Evolutionary conservation across 37 sponge, comb jelly and placozoan genomes (phyloP), one percentile per base, ranked within the genome.

Genomic region (Agelas oroides): DNA sequence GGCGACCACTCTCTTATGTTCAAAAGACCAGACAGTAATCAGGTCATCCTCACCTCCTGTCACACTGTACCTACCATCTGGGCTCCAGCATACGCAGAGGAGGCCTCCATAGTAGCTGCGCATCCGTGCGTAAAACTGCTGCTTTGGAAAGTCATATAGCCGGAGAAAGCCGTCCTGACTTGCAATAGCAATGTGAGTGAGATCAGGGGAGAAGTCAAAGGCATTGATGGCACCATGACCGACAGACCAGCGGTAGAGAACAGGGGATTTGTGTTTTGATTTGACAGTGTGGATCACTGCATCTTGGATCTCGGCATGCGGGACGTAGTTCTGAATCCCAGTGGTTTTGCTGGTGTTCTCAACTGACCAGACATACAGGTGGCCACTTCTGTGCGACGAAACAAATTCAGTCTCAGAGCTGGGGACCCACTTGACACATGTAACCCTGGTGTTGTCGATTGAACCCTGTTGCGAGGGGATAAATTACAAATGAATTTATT

Each of bases 1-100:
- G 1, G 92, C 87, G 0, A 92, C 88, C 0, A 96, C 89, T n/a
- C 65, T 69, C 78, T 79, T 70, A 21, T 93, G 89, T 1, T 91
- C 73, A 38, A 92, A 84, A 8, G 97, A 92, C 95, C 96, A 98
- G 23, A 98, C 92, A 14, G 90, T 94, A 30, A 98, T 89, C 40
- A 96, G 68, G 65, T 98, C 99, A 70, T 96, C 97, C 59, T 98
- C 99, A 25, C 97, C 96, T 67, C 99, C 99, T 5, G 97, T 95
- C 30, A 84, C 99, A 28, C 92, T 72, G 39, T 87, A 95, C 80
- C 86, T 87, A 21, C 97, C 94, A 60, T 98, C 99, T 3, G 97
- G 95, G 63, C 99, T 98, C 99, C 99, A 98, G 52, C 94, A 93
- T 17, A 98, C 96, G 65, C 97, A 98, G 27, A 93, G 78, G 2